Conservation (phyloP, 1,140 invertebrate species). For the Portunus trituberculatus region DNA sequence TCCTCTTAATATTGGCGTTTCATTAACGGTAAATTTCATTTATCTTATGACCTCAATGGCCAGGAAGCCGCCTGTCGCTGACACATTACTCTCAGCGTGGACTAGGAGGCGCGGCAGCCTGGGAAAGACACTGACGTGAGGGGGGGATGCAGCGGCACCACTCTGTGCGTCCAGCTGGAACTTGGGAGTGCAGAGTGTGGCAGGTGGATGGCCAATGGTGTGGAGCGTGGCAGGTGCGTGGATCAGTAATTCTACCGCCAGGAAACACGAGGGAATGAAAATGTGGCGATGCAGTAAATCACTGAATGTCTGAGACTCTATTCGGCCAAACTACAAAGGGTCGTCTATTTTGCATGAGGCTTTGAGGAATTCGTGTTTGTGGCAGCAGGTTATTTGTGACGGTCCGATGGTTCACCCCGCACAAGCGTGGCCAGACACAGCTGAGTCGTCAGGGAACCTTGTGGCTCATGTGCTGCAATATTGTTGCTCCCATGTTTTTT, state of each 20-base stretch:
- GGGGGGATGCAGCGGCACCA: not conserved
- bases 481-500: no score
- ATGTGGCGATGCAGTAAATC: not conserved
- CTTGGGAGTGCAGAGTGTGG: no score
- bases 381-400: slow-evolving; percentile 8
- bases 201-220: no score
- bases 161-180: no score
- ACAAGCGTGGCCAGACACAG: no score
- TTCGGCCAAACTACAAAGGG: not conserved
- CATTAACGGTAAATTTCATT: not conserved
- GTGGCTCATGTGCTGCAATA: no score
- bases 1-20: not conserved
- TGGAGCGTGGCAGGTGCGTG: not conserved
- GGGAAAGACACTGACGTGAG: not conserved
- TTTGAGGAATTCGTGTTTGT: not conserved
- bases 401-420: not conserved
- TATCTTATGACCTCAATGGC: not conserved
- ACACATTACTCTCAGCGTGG: not conserved
- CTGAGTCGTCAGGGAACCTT: no score
- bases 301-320: not conserved
- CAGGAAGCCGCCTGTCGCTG: not conserved
- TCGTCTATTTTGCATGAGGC: not conserved
- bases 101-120: not conserved
- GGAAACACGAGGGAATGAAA: not conserved
- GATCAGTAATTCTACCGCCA: not conserved